These are phyloP conservation scores for Pocota personata DNA, from an alignment of 2,888 invertebrate species.

Conservation along the genomic window DNA sequence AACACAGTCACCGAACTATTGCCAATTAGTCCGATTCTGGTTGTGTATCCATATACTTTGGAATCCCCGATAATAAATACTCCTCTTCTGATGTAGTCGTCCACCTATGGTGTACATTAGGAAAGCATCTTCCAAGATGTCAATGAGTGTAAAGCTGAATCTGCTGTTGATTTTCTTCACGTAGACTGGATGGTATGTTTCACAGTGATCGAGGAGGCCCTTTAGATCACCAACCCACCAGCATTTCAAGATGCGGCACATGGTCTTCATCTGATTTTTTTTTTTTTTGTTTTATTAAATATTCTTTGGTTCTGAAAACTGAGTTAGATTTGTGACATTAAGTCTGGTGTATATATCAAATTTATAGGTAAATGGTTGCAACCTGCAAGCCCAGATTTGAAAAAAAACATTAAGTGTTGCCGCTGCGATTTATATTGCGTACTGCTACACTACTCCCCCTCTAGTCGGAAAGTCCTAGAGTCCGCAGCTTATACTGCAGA, in stretches of 20 bases:
- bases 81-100: slow-evolving; percentile 46
- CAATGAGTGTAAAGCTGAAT: slow-evolving; percentile 68
- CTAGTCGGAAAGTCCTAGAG: too few species aligned
- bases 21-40: neutral
- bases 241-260: slow-evolving; percentile 70
- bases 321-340: neutral
- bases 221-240: slow-evolving; percentile 65
- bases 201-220: slow-evolving; percentile 69
- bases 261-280: too few species aligned
- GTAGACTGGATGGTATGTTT: slow-evolving; percentile 54
- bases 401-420: too few species aligned
- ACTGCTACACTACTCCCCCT: too few species aligned
- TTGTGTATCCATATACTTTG: slow-evolving; percentile 56
- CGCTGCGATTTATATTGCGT: too few species aligned
- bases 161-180: slow-evolving; percentile 58
- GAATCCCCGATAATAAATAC: slow-evolving; percentile 73
- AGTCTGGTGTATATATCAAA: neutral
- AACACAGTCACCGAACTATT: neutral
- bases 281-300: neutral
- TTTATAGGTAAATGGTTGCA: neutral
- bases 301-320: too few species aligned
- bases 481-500: too few species aligned
- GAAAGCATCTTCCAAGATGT: slow-evolving; percentile 62
- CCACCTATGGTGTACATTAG: slow-evolving; percentile 59
- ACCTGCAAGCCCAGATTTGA: too few species aligned